Evolutionary conservation across 53 echinoderm and acorn worm genomes (phyloP), one percentile per base, ranked within the genome.

Genomic region (Holothuria leucospilota): DNA sequence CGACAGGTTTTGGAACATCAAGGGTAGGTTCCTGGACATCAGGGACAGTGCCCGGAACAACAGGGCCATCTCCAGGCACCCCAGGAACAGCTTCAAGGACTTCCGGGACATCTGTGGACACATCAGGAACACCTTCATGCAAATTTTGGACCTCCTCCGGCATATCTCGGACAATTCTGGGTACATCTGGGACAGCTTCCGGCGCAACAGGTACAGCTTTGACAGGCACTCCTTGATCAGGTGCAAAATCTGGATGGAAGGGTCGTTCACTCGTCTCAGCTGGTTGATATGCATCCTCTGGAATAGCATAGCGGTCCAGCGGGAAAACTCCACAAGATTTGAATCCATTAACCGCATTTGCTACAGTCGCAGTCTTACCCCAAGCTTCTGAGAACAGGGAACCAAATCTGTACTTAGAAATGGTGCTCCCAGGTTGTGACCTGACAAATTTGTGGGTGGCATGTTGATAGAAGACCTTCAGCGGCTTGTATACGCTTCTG

Each of bases 351-450:
- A 30, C 68, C 13, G 84, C 89, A 77, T 85, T 89, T 49, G 84
- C 59, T 15, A 89, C 84, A 8, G 84, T 62, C 16, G 89, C 88
- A 65, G 68, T 59, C 30, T 82, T 82, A 16, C 83, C 82, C 82
- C 82, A 88, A 10, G 83, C 83, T 40, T 38, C 82, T 14, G 39
- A 24, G 6, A 89, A 89, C 2, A 84, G 42, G 1, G 87, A 28
- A 20, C 62, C 63, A 65, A 87, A 91, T 41, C 79, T 25, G 83
- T 91, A 88, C 77, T 91, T 88, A 9, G 91, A 84, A n/a, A 91
- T 91, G 69, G 46, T 41, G 26, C 23, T 58, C 34, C 62, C 82
- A 16, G 91, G 91, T 56, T 78, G 26, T 29, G 25, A n/a, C n/a
- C n/a, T n/a, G n/a, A n/a, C n/a, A n/a, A n/a, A n/a, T n/a, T n/a